phyloP scores from a whole-genome alignment of 2,113 vertebrate species.

The Hiodon alosoides region DNA sequence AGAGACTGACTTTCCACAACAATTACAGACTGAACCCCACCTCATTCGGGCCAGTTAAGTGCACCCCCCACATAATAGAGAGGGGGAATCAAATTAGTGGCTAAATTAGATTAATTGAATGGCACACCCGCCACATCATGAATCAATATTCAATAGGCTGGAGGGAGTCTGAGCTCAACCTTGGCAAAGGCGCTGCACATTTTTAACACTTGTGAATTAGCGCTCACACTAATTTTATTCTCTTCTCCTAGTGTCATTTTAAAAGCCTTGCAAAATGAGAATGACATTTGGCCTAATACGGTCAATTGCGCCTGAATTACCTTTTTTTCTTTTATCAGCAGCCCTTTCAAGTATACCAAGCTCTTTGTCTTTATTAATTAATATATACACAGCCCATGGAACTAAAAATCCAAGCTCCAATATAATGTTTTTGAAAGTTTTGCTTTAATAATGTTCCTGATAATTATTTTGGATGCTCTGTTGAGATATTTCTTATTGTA shows the following conservation, averaged over 20 bases:
- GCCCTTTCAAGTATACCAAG: neutral
- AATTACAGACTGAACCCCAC: too few relatives aligned
- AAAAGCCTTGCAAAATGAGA: neutral
- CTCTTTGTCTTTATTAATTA: too few relatives aligned
- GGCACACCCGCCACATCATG: neutral
- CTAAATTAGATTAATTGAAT: neutral
- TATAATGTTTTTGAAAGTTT: neutral
- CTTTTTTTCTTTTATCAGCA: neutral
- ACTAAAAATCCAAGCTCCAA: too few relatives aligned
- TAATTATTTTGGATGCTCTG: too few relatives aligned
- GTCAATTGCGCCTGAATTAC: neutral
- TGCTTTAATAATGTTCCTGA: neutral
- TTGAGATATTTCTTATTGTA: too few relatives aligned
- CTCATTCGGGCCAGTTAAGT: too few relatives aligned
- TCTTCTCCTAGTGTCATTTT: neutral
- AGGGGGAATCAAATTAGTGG: too few relatives aligned
- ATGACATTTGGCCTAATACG: neutral
- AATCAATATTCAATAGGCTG: constrained; percentile 11
- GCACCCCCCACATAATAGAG: neutral
- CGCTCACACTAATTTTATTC: neutral
- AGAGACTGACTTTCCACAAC: too few relatives aligned
- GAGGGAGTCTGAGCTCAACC: neutral
- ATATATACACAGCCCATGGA: too few relatives aligned
- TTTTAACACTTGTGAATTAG: neutral
- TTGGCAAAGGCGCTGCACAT: constrained; percentile 3